phyloP scores from a whole-genome alignment of 2,797 vertebrate genomes.

The Ficedula albicollis region DNA sequence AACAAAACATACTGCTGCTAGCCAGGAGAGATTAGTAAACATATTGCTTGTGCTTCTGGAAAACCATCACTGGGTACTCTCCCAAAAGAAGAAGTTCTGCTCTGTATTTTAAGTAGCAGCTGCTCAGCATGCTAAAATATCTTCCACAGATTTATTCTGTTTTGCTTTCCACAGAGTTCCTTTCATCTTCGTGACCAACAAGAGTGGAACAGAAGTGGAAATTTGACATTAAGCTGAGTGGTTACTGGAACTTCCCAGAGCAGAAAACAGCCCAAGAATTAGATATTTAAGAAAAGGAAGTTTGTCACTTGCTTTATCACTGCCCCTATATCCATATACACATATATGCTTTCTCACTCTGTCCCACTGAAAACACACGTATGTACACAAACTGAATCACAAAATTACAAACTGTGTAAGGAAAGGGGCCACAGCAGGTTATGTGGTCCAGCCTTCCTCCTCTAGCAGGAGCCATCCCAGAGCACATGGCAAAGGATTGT shows the following conservation, averaged over 20 bases:
- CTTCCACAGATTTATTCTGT: neutral
- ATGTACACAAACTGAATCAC: neutral
- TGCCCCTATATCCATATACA: neutral
- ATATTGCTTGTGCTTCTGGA: slow-evolving; percentile 50
- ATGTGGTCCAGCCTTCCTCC: neutral
- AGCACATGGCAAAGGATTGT: neutral
- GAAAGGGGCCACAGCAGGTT: neutral
- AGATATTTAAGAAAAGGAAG: neutral
- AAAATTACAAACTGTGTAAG: neutral
- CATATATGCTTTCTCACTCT: neutral
- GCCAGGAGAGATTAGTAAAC: slow-evolving; percentile 49
- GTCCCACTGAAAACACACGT: neutral
- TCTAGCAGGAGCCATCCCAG: neutral
- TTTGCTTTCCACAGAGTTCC: neutral
- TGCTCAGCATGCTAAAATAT: slow-evolving; percentile 39
- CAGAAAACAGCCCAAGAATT: neutral
- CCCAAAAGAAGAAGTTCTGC: slow-evolving; percentile 31
- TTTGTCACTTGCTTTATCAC: neutral
- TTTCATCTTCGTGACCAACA: slow-evolving; percentile 1
- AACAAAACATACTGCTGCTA: neutral
- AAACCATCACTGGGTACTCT: neutral
- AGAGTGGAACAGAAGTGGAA: neutral
- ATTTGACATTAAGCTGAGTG: slow-evolving; percentile 6
- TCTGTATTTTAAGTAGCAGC: slow-evolving; percentile 51
- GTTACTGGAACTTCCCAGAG: neutral